Conservation (phyloP, 1,140 invertebrate species). For the Atta colombica region DNA sequence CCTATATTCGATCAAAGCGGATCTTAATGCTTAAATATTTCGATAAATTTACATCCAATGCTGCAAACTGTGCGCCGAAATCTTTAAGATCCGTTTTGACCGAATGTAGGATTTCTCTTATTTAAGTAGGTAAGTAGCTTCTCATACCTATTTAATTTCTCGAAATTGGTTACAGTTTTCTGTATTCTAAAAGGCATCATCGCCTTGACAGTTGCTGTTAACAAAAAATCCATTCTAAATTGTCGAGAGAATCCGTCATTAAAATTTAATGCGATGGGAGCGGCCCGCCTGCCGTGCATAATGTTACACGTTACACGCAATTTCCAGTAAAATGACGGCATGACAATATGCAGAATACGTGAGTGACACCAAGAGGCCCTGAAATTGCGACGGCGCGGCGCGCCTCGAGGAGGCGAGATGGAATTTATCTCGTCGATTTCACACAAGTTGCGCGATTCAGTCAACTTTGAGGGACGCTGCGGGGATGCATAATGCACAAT, state of each 20-base stretch:
- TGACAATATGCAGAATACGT: slow-evolving; percentile 45
- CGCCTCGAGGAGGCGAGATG: background rate
- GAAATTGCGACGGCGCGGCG: slow-evolving; percentile 37
- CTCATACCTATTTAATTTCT: slow-evolving; percentile 11
- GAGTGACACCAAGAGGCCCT: slow-evolving; percentile 18
- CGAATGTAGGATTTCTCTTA: too few species aligned
- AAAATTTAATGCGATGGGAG: slow-evolving; percentile 44
- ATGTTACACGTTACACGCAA: slow-evolving; percentile 63
- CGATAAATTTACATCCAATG: too few species aligned
- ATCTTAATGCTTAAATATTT: too few species aligned
- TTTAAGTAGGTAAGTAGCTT: too few species aligned
- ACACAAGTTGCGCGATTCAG: slow-evolving; percentile 25
- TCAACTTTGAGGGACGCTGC: background rate
- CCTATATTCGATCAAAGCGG: too few species aligned
- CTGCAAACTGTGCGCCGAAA: too few species aligned
- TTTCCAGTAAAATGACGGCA: slow-evolving; percentile 51
- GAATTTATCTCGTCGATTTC: slow-evolving; percentile 59
- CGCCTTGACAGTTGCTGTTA: slow-evolving; percentile 1
- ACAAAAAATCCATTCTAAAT: slow-evolving; percentile 25
- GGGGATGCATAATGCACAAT: slow-evolving; percentile 43
- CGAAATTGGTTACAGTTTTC: slow-evolving; percentile 26
- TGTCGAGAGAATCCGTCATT: slow-evolving; percentile 28
- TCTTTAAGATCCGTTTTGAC: too few species aligned
- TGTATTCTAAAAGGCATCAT: background rate
- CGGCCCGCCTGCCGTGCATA: slow-evolving; percentile 4